A percentile compares a stretch with the other conserved stretches of the same genome.
Conservation (phyloP, 2,113 vertebrate species). For the Pungitius pungitius region DNA sequence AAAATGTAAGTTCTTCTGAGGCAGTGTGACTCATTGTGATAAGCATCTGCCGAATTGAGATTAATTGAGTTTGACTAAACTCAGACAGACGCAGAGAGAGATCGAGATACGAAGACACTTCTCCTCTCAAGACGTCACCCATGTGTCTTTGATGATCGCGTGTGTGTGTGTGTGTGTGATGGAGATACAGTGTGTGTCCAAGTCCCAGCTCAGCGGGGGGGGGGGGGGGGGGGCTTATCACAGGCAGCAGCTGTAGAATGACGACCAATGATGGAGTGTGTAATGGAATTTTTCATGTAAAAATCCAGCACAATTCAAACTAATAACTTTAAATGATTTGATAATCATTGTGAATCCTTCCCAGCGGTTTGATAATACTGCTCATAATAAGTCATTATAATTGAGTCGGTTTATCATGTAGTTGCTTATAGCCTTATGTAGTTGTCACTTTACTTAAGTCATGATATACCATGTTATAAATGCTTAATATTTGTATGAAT, state of each 20-base stretch:
- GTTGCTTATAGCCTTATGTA: too few relatives aligned
- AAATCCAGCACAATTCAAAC: too few relatives aligned
- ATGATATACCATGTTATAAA: not conserved
- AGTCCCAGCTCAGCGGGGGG: constrained; percentile 62
- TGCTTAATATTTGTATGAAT: not conserved
- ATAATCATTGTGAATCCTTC: not conserved
- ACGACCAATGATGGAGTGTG: constrained; percentile 61
- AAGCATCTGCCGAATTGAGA: constrained; percentile 58
- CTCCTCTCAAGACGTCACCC: constrained; percentile 36
- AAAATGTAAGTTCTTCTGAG: constrained; percentile 23
- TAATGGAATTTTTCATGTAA: too few relatives aligned
- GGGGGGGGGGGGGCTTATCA: constrained; percentile 44
- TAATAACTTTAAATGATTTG: not conserved
- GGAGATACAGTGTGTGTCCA: constrained; percentile 48
- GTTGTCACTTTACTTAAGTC: too few relatives aligned
- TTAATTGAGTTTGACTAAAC: constrained; percentile 47
- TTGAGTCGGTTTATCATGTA: not conserved
- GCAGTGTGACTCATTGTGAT: constrained; percentile 40
- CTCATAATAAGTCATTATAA: not conserved
- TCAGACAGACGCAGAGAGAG: constrained; percentile 8
- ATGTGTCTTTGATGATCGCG: constrained; percentile 60
- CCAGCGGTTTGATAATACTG: not conserved
- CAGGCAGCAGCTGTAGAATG: constrained; percentile 65
- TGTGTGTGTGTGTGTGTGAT: constrained; percentile 67
- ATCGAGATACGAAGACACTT: constrained; percentile 30